These are phyloP conservation scores for Pollimyrus isidori DNA, from an alignment of 2,113 vertebrate species.

Conservation along the genomic window DNA sequence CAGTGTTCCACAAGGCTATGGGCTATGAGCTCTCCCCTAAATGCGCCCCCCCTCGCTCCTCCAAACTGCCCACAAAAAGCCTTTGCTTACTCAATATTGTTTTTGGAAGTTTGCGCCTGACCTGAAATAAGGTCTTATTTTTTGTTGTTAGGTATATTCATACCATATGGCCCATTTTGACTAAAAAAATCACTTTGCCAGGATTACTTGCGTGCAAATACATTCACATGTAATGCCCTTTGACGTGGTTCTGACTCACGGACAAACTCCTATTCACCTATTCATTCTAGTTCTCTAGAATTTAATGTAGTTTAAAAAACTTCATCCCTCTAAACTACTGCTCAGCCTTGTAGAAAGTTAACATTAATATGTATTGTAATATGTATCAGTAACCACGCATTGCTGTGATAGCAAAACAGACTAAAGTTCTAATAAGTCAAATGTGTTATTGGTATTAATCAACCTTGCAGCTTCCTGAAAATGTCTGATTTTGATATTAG, in stretches of 20 bases:
- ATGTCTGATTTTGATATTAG: not conserved
- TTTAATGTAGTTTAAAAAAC: constrained; percentile 36
- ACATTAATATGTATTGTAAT: not conserved
- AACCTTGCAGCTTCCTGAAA: not conserved
- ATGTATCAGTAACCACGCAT: not conserved
- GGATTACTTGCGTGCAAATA: constrained; percentile 54
- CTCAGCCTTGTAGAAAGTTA: not conserved
- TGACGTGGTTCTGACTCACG: constrained; percentile 49
- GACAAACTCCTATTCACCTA: constrained; percentile 63
- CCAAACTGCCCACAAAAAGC: no score
- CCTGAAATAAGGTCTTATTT: constrained; percentile 23
- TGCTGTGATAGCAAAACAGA: not conserved
- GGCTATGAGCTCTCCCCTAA: not conserved
- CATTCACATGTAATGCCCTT: constrained; percentile 64
- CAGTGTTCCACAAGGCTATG: not conserved
- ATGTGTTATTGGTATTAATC: not conserved
- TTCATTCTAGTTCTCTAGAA: constrained; percentile 21
- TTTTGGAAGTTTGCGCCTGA: constrained; percentile 27
- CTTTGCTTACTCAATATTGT: constrained; percentile 33
- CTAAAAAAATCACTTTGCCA: constrained; percentile 51
- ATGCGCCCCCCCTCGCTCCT: not conserved
- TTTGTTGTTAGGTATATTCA: constrained; percentile 27
- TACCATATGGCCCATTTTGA: constrained; percentile 64
- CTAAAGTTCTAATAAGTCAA: not conserved
- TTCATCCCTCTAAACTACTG: not conserved